Conservation (phyloP, 2,113 vertebrate genomes). For the Thermophis baileyi region DNA sequence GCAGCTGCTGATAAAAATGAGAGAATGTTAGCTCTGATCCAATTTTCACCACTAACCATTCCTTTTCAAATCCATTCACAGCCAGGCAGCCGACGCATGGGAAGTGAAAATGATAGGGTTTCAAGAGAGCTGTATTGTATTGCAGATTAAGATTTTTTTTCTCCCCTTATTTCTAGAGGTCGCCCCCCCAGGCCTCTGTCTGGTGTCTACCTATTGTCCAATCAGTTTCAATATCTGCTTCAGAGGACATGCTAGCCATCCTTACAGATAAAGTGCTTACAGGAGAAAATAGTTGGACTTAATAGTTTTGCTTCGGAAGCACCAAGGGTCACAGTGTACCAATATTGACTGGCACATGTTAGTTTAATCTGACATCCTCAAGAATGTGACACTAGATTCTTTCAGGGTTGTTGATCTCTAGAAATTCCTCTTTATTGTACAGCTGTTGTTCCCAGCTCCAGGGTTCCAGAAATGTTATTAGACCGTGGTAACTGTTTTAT, state of each 20-base stretch:
- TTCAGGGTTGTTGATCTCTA: conserved; percentile 73
- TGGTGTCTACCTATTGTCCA: conserved; percentile 94
- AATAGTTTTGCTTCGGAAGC: conserved; percentile 94
- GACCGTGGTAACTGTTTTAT: conserved; percentile 67
- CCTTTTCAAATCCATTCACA: conserved; percentile 93
- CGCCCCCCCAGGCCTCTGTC: conserved; percentile 85
- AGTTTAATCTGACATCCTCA: conserved; percentile 87
- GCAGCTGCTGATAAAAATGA: conserved; percentile 95
- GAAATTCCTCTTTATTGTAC: conserved; percentile 54
- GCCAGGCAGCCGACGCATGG: conserved; percentile 86
- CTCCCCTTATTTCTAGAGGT: conserved; percentile 93
- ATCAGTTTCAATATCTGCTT: conserved; percentile 96
- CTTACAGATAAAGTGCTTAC: conserved; percentile 92
- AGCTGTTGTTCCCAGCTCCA: conserved; percentile 61
- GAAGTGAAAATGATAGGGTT: conserved; percentile 99
- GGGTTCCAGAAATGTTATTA: conserved; percentile 75
- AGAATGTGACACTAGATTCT: conserved; percentile 78
- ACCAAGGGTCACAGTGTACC: conserved; percentile 89
- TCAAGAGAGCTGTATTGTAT: conserved; percentile 96
- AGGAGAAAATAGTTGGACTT: conserved; percentile 91
- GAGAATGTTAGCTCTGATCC: conserved; percentile 93
- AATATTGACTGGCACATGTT: conserved; percentile 92
- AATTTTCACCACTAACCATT: conserved; percentile 95
- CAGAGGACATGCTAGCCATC: conserved; percentile 90
- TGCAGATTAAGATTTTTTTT: conserved; percentile 96